A percentile compares a stretch with the other conserved stretches of the same genome.
Evolutionary conservation across 2,888 invertebrate genomes (phyloP).

Genomic region (Ochlodes sylvanus): DNA sequence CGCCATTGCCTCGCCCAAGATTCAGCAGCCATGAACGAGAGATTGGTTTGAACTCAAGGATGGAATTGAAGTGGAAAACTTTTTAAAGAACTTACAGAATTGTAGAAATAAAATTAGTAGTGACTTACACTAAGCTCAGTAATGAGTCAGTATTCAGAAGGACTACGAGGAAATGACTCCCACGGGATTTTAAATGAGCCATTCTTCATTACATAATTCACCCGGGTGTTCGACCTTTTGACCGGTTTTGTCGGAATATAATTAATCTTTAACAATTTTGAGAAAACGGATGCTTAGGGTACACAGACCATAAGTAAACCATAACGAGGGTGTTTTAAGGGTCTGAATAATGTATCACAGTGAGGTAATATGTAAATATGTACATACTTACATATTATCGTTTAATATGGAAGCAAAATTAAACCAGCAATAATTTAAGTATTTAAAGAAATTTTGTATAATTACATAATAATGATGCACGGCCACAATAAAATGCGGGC

Average conservation of each 20-base stretch:
- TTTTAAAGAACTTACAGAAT: background rate
- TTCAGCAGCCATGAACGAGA: background rate
- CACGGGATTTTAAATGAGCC: conserved; percentile 34
- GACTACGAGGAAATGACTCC: conserved; percentile 34
- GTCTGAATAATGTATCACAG: background rate
- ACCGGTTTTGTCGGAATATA: conserved; percentile 35
- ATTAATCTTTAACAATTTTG: conserved; percentile 36
- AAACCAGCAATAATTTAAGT: background rate
- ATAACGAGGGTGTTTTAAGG: conserved; percentile 11
- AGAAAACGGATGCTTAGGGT: conserved; percentile 23
- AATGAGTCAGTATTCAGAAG: conserved; percentile 29
- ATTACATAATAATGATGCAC: conserved; percentile 5
- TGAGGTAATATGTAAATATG: background rate
- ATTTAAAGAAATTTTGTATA: background rate
- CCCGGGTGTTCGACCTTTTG: conserved; percentile 31
- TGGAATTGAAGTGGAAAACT: no score
- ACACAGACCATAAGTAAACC: conserved; percentile 14
- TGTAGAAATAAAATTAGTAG: conserved; percentile 16
- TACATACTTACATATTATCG: background rate
- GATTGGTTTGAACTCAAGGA: no score
- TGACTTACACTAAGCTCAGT: conserved; percentile 19
- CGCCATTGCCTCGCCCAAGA: background rate
- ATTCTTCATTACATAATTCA: conserved; percentile 35
- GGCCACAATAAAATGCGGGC: conserved; percentile 17
- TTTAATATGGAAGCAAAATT: background rate